These are phyloP conservation scores for Poliocrania exsul DNA, from an alignment of 2,797 vertebrate species.

Conservation along the genomic window DNA sequence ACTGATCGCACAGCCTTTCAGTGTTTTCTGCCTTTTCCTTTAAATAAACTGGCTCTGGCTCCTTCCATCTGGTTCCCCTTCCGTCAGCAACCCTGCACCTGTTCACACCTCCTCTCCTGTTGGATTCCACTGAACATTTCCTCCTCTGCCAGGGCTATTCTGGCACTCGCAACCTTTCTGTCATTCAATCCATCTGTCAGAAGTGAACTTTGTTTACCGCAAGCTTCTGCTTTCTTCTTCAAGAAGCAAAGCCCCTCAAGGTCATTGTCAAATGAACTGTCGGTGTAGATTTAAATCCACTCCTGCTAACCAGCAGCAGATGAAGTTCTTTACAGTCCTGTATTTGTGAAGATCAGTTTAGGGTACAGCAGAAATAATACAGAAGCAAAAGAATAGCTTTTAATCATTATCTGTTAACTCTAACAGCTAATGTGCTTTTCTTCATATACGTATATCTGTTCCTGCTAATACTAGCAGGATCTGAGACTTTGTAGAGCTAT, in stretches of 20 bases:
- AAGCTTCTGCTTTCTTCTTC: conserved; percentile 97
- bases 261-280: conserved; percentile 90
- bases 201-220: conserved; percentile 99
- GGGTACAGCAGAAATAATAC: conserved; percentile 69
- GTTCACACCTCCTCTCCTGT: conserved; percentile 99
- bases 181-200: conserved; percentile 99
- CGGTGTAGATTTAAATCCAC: conserved; percentile 85
- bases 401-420: conserved; percentile 68
- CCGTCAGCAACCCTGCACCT: conserved; percentile 99
- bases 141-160: conserved; percentile 99
- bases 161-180: conserved; percentile 99
- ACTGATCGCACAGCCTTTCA: conserved; percentile 87
- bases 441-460: conserved; percentile 34
- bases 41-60: conserved; percentile 99
- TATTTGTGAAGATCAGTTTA: conserved; percentile 74
- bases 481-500: conserved; percentile 35
- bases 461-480: conserved; percentile 39
- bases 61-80: conserved; percentile 99
- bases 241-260: conserved; percentile 96
- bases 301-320: conserved; percentile 78
- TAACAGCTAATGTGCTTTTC: conserved; percentile 65
- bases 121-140: conserved; percentile 96
- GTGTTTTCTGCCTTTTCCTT: conserved; percentile 96
- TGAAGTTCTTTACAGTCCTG: conserved; percentile 73
- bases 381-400: conserved; percentile 70